Evolutionary conservation across 2,113 vertebrate genomes (phyloP).

Genomic region (Cisticola juncidis): DNA sequence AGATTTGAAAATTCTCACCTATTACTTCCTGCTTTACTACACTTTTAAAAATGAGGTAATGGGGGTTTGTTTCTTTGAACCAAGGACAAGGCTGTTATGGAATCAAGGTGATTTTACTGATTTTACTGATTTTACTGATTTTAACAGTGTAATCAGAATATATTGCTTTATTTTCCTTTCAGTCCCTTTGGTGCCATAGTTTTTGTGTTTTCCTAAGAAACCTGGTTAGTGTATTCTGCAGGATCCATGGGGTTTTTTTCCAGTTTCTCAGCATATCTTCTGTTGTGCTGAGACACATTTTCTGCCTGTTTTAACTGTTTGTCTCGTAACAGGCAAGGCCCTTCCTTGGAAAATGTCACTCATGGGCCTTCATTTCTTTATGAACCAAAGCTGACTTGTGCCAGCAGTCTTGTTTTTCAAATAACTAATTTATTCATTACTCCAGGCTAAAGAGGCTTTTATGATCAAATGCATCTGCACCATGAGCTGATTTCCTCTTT

Average conservation of each 20-base stretch:
- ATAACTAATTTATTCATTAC: background rate
- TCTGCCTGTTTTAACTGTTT: background rate
- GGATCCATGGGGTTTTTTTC: background rate
- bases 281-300: background rate
- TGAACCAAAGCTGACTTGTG: background rate
- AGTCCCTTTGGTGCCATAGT: background rate
- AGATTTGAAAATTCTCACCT: background rate
- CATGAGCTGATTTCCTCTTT: background rate
- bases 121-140: background rate
- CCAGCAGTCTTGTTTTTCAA: background rate
- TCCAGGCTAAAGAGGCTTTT: background rate
- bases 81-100: background rate
- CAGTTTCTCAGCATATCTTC: background rate
- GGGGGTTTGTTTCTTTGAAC: background rate
- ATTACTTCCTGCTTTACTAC: background rate
- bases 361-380: background rate
- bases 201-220: background rate
- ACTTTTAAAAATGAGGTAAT: background rate
- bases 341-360: background rate
- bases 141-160: background rate
- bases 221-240: background rate
- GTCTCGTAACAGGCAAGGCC: background rate
- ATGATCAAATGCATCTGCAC: background rate
- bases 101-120: background rate
- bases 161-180: background rate